Conservation (phyloP, 2,797 vertebrate genomes). For the Australoheros facetus region DNA sequence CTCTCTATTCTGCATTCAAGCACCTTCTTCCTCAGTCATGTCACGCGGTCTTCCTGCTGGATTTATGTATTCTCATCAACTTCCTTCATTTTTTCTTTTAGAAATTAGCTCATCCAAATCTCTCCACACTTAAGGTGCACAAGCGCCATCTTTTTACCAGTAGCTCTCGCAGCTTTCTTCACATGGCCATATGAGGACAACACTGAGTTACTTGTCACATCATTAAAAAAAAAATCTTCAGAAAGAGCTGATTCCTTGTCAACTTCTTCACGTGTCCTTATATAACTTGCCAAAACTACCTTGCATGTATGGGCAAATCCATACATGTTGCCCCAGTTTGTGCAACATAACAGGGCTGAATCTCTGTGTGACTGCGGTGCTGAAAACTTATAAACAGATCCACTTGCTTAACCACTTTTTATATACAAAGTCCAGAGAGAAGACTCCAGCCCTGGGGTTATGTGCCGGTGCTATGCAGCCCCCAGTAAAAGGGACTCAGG, state of each 20-base stretch:
- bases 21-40: neutral
- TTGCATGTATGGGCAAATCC: conserved; percentile 8
- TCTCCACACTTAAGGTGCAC: neutral
- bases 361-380: conserved; percentile 4
- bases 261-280: neutral
- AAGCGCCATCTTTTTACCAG: neutral
- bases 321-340: conserved; percentile 1
- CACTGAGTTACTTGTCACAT: neutral
- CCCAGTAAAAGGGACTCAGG: neutral
- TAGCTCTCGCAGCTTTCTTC: neutral
- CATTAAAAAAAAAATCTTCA: neutral
- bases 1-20: neutral
- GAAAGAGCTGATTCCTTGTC: neutral
- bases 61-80: neutral
- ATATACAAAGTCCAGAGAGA: conserved; percentile 6
- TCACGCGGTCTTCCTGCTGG: neutral
- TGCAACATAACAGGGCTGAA: conserved; percentile 18
- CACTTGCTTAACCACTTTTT: conserved; percentile 28
- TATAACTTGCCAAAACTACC: conserved; percentile 7
- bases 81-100: neutral
- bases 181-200: neutral
- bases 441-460: neutral
- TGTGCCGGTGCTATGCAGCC: neutral
- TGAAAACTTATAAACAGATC: conserved; percentile 7
- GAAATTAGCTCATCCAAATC: neutral